These are phyloP conservation scores for Pempheris klunzingeri DNA, from an alignment of 2,797 vertebrate species.

Conservation along the genomic window DNA sequence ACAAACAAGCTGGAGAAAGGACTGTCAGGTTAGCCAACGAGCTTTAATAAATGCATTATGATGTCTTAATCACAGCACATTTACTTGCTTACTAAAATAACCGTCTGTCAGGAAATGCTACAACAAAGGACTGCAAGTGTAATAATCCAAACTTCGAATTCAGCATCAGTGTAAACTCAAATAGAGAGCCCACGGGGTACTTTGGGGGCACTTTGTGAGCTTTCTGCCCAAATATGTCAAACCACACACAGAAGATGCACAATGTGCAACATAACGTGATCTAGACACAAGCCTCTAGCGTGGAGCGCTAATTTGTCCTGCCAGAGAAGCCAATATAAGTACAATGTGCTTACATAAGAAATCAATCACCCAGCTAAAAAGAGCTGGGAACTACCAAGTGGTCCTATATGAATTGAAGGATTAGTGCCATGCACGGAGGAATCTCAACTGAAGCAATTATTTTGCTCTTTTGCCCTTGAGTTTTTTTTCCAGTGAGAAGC, in stretches of 20 bases:
- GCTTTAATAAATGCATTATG: neutral
- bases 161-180: slow-evolving; percentile 13
- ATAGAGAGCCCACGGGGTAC: slow-evolving; percentile 22
- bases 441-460: neutral
- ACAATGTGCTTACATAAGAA: slow-evolving; percentile 4
- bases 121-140: neutral
- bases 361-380: slow-evolving; percentile 14
- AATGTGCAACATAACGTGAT: slow-evolving; percentile 17
- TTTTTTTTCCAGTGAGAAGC: neutral
- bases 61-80: neutral
- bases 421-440: neutral
- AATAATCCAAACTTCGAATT: slow-evolving; percentile 3
- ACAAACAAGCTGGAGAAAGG: slow-evolving; percentile 8
- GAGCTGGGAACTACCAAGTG: neutral
- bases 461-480: neutral
- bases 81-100: neutral
- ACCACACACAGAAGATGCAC: slow-evolving; percentile 28
- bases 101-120: slow-evolving; percentile 3
- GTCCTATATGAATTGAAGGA: neutral
- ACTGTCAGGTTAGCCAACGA: slow-evolving; percentile 4
- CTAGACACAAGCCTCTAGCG: slow-evolving; percentile 33
- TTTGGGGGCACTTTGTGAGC: slow-evolving; percentile 26
- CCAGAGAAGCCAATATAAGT: slow-evolving; percentile 13
- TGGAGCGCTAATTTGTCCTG: slow-evolving; percentile 7
- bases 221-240: slow-evolving; percentile 43